Evolutionary conservation across 2,113 vertebrate genomes (phyloP), one percentile per base, ranked within the genome.

Genomic region (Paradoxurus hermaphroditus): DNA sequence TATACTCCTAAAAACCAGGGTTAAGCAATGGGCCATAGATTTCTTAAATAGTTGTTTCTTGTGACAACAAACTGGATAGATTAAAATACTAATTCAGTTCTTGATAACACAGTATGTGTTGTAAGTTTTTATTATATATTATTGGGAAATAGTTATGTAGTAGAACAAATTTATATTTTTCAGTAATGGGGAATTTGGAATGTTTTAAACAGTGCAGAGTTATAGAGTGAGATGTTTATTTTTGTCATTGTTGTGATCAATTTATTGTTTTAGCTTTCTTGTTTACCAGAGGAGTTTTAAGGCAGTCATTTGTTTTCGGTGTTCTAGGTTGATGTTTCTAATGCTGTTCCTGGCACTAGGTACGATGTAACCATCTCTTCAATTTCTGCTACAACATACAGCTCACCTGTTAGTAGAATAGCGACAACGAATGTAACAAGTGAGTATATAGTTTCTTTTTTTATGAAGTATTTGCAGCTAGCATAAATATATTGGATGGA

Each of bases 351-450:
- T 86, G 99, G 99, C 90, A 99, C 99, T 82, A 98, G 98, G n/a
- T 99, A 99, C 62, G 98, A 98, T 15, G 98, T 99, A 46, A 99
- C 99, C 1, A 97, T 99, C 96, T 99, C 99, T 94, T 98, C 99
- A 62, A 97, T 99, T 95, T 99, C 99, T 96, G 99, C 99, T 44
- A 99, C 99, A 51, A 97, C 98, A 14, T 99, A 99, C 92, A 99
- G 99, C 94, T 99, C 99, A 59, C 99, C 99, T 96, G 98, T 99
- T 36, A 99, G 99, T 90, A 99, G 99, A 98, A 99, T 99, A 96
- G 97, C 99, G 98, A 99, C 98, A 92, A 99, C 99, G 9, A 99
- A 99, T 18, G 98, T 99, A 95, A 99, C 99, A 6, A 99, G 99
- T 99, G 97, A 99, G 99, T 99, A 84, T 88, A 78, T 86, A 70